Evolutionary conservation across 2,113 vertebrate species (phyloP).

Genomic region (Calidris pugnax): DNA sequence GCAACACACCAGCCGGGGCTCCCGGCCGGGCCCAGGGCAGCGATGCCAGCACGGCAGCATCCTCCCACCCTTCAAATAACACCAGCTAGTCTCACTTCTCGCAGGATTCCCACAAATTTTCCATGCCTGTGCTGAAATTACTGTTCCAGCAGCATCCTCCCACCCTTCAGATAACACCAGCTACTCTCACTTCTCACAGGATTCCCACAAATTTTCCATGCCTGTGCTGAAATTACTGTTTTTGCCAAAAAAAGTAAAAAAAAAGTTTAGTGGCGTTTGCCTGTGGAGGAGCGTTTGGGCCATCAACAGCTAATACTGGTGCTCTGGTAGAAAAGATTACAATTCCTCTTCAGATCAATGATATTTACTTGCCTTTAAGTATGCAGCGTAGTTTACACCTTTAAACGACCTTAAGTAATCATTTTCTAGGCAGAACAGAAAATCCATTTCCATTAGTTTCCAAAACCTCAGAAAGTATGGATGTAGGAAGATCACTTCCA

Average conservation of each 20-base stretch:
- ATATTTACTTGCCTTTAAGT: neutral
- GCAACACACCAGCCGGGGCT: neutral
- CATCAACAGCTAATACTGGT: neutral
- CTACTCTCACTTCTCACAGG: neutral
- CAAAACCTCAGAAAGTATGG: neutral
- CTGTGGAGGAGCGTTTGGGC: neutral
- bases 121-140: too few species aligned
- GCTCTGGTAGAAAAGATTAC: neutral
- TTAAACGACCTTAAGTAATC: neutral
- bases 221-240: neutral
- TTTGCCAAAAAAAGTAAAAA: neutral
- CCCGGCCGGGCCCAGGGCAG: neutral
- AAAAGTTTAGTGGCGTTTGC: neutral
- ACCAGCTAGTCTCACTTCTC: neutral
- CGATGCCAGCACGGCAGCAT: accelerated
- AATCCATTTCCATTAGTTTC: constrained; percentile 56
- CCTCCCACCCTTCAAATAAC: neutral
- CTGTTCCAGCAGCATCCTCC: neutral
- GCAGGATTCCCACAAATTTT: neutral
- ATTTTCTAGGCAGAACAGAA: constrained; percentile 25
- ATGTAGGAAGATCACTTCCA: neutral
- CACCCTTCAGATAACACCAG: neutral
- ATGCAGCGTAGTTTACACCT: constrained; percentile 14
- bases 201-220: neutral
- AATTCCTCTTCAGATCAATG: neutral